phyloP scores from a whole-genome alignment of 2,113 vertebrate species.

The Plecturocebus donacophilus region DNA sequence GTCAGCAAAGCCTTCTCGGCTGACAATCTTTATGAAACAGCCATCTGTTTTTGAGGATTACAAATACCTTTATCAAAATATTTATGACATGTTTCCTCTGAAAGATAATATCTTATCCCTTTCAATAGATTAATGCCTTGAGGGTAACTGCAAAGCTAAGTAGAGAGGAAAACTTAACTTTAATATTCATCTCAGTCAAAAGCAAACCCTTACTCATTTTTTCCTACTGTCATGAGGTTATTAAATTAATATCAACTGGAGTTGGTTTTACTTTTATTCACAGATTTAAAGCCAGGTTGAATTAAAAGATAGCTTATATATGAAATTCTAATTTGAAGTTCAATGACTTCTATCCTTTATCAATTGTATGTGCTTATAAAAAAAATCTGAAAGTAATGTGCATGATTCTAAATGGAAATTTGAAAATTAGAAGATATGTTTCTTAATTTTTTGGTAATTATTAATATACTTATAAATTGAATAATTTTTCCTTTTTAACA shows the following conservation, averaged over 20 bases:
- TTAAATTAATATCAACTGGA: slow-evolving; percentile 71
- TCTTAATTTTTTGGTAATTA: neutral
- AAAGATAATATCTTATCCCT: slow-evolving; percentile 82
- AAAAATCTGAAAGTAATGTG: slow-evolving; percentile 22
- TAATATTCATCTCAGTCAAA: slow-evolving; percentile 79
- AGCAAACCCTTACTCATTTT: slow-evolving; percentile 45
- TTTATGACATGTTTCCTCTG: slow-evolving; percentile 82
- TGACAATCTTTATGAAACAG: slow-evolving; percentile 82
- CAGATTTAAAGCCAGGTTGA: slow-evolving; percentile 58
- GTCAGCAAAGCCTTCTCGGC: slow-evolving; percentile 81
- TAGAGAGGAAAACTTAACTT: slow-evolving; percentile 78
- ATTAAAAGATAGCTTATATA: slow-evolving; percentile 65
- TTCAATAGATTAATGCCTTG: slow-evolving; percentile 82
- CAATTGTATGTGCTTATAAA: slow-evolving; percentile 11
- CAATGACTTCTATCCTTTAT: neutral
- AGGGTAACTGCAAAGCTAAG: slow-evolving; percentile 79
- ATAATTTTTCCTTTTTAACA: neutral
- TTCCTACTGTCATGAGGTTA: slow-evolving; percentile 52
- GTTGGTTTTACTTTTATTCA: slow-evolving; percentile 62
- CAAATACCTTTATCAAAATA: slow-evolving; percentile 86
- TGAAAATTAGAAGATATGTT: slow-evolving; percentile 8
- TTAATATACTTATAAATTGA: neutral
- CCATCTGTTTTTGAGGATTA: slow-evolving; percentile 86
- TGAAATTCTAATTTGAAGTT: slow-evolving; percentile 67
- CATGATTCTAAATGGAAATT: slow-evolving; percentile 29